These are phyloP conservation scores for Alfaro cultratus DNA, from an alignment of 2,797 vertebrate species.

Conservation along the genomic window DNA sequence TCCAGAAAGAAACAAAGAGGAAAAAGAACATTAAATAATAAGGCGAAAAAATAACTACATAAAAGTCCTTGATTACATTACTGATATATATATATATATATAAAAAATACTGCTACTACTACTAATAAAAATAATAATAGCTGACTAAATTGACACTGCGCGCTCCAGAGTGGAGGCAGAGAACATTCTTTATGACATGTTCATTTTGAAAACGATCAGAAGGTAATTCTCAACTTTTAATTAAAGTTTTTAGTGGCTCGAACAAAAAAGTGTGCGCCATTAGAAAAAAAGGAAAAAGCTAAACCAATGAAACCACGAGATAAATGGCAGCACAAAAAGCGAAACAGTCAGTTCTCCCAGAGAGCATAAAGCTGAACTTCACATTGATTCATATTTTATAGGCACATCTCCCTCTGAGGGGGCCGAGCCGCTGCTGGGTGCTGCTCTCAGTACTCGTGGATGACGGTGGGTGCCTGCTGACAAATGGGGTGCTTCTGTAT, in stretches of 20 bases:
- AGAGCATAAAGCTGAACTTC: conserved; percentile 3
- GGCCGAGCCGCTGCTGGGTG: conserved; percentile 45
- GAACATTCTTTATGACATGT: conserved; percentile 14
- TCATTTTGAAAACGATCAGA: conserved; percentile 14
- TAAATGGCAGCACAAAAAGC: conserved; percentile 7
- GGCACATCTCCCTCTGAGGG: conserved; percentile 30
- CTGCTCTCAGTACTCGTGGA: conserved; percentile 54
- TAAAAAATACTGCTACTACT: too few species aligned
- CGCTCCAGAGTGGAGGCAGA: neutral
- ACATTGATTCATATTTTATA: conserved; percentile 38
- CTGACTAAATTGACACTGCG: too few species aligned
- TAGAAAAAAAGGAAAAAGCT: neutral
- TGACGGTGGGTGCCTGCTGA: conserved; percentile 59
- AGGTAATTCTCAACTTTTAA: conserved; percentile 23
- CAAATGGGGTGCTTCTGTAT: conserved; percentile 68
- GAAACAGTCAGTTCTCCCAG: neutral
- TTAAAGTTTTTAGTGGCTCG: conserved; percentile 14
- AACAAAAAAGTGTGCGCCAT: neutral
- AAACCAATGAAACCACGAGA: conserved; percentile 7
- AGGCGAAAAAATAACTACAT: too few species aligned
- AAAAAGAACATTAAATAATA: too few species aligned
- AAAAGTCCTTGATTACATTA: too few species aligned
- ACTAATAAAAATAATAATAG: too few species aligned
- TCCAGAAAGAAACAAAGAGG: neutral
- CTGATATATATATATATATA: too few species aligned